These are phyloP conservation scores for Epinotia nisella DNA, from an alignment of 2,888 invertebrate genomes.

Conservation along the genomic window DNA sequence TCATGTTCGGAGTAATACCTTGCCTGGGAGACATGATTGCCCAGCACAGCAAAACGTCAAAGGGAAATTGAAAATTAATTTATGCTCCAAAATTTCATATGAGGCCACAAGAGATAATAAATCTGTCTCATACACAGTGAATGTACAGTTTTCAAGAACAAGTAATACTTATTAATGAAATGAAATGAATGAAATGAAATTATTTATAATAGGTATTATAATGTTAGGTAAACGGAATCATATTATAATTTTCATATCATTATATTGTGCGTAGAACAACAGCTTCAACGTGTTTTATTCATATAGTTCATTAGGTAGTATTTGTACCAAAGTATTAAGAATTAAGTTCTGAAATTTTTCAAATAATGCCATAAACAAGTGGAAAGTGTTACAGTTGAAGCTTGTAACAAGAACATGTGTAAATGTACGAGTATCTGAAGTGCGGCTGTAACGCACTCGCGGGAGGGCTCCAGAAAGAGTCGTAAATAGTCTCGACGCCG, in stretches of 20 bases:
- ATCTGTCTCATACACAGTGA: slow-evolving; percentile 54
- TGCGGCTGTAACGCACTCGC: slow-evolving; percentile 72
- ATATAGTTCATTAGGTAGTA: neutral
- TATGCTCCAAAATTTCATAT: slow-evolving; percentile 78
- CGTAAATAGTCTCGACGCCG: slow-evolving; percentile 79
- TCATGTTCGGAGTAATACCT: slow-evolving; percentile 78
- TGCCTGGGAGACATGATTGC: slow-evolving; percentile 74
- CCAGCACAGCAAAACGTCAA: slow-evolving; percentile 83
- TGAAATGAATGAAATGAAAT: too few relatives aligned
- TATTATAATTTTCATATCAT: neutral
- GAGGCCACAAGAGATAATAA: slow-evolving; percentile 67
- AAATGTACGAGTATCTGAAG: slow-evolving; percentile 25
- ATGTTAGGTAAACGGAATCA: neutral
- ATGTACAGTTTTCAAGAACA: neutral
- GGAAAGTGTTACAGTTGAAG: slow-evolving; percentile 25
- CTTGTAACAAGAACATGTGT: slow-evolving; percentile 41
- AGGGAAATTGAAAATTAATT: slow-evolving; percentile 85
- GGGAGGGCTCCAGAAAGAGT: slow-evolving; percentile 78
- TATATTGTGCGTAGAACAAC: too few relatives aligned
- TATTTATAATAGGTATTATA: neutral
- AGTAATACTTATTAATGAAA: neutral
- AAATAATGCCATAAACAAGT: neutral
- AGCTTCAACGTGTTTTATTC: neutral
- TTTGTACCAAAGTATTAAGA: neutral
- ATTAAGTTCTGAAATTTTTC: neutral